Base-by-base conservation (phyloP, 1,140 invertebrate species). In the Drosophila teissieri region DNA sequence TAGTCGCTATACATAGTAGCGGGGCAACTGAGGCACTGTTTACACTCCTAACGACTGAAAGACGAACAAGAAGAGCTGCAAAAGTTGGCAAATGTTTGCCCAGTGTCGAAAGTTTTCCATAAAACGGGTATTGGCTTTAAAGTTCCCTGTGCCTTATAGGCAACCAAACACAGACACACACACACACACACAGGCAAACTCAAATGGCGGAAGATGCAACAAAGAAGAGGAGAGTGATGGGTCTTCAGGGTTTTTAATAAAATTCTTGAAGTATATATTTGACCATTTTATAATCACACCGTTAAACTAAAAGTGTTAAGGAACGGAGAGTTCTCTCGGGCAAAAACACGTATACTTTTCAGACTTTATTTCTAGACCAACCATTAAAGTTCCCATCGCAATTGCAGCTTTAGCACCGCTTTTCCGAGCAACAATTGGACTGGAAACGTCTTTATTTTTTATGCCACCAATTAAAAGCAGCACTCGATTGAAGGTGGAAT, bases 391-490 rank as follows among this genome's bases (percentile, higher is more conserved):
- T 44, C 17, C 10, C 3, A 17, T 19, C 45, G 17, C 12, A 46
- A n/a, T 19, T 48, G 22, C 12, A 48, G 34, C 48, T 51, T 34
- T 34, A 31, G 31, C 4, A 7, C 4, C 46, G 14, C 49, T 36
- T 36, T 36, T 19, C 4, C 15, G 6, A 46, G 58, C 63, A 75
- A 83, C 69, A 70, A 78, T 62, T 69, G 44, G 62, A 42, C 17
- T 45, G 19, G n/a, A 39, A 19, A 51, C 48, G 54, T 64, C 34
- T 63, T 27, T 39, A 46, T 42, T 48, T 69, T 69, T 78, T 82
- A 72, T 72, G 55, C 56, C 44, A 53, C 65, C 80, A 88, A 88
- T 88, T 88, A 86, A 88, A 64, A 79, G 61, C 40, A 61, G 45
- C 70, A 79, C 75, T 88, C 56, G 65, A 72, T 78, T 69, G 57